Conservation (phyloP, 2,888 invertebrate genomes). For the Tolmerus cingulatus region DNA sequence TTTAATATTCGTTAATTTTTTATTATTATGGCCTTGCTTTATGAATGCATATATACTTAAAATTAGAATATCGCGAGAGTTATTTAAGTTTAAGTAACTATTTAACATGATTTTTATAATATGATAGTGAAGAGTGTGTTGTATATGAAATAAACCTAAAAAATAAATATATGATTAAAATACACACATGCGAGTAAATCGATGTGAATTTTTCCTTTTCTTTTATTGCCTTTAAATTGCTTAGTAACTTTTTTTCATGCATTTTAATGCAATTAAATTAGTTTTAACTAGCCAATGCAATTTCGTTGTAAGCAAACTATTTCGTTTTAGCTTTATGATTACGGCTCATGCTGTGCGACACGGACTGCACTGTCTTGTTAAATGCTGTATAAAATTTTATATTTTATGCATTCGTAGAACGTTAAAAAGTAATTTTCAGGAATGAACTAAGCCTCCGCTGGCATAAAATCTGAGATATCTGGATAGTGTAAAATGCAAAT, state of each 20-base stretch:
- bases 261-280: not conserved
- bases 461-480: not conserved
- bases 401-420: not conserved
- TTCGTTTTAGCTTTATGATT: not conserved
- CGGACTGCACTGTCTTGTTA: not conserved
- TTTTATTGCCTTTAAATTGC: not conserved
- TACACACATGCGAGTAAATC: too few relatives aligned
- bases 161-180: too few relatives aligned
- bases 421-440: not conserved
- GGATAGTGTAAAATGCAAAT: not conserved
- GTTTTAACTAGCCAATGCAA: not conserved
- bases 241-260: not conserved
- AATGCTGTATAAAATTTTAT: not conserved
- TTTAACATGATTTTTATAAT: too few relatives aligned
- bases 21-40: not conserved
- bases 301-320: not conserved
- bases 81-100: too few relatives aligned
- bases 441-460: not conserved
- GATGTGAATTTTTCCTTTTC: too few relatives aligned
- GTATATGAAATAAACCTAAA: too few relatives aligned
- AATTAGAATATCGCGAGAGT: too few relatives aligned
- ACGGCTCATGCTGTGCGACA: not conserved
- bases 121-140: too few relatives aligned
- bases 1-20: not conserved
- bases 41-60: not conserved